Evolutionary conservation across 2,113 vertebrate species (phyloP), one percentile per base, ranked within the genome.

Genomic region (Hassar affinis): DNA sequence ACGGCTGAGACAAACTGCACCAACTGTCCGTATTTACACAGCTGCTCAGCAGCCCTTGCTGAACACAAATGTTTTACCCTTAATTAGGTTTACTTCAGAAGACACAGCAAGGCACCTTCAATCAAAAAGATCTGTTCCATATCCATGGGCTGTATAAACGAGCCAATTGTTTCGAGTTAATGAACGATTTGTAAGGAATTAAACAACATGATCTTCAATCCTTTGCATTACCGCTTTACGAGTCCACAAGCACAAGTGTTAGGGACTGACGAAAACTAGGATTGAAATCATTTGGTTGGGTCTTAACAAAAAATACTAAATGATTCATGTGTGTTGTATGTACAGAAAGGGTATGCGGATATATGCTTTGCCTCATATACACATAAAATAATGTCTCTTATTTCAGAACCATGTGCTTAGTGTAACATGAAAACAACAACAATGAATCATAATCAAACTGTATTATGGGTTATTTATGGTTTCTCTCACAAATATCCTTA

Each of bases 11-110:
- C 25, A 71, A 87, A 85, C 81, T 80, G 84, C 71, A 71, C 84
- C 68, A 87, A 85, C 80, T 86, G 85, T 86, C 85, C 72, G 25
- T 88, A 80, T 87, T 87, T 89, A 83, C 88, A 85, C 86, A 89
- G 86, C 88, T 86, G 86, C 79, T 85, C 64, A 30, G 47, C 69
- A 56, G 45, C 83, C 72, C 83, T 75, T 78, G 56, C 71, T 83
- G 77, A 80, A 84, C 83, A 78, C 83, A 86, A 86, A 82, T 80
- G 83, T 72, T 86, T 86, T 71, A 68, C 68, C 85, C 76, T 61
- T 85, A 88, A 86, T 85, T 79, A 84, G 80, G 72, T 88, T 85
- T 85, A 79, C 61, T 82, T 62, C 77, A 83, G 47, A 76, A 79
- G 52, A 64, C 45, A 85, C 52, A 78, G 71, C 64, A 2, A 61